A percentile compares a stretch with the other conserved stretches of the same genome.
Evolutionary conservation across 2,888 invertebrate genomes (phyloP).

Genomic region (Drosophila buzzatii): DNA sequence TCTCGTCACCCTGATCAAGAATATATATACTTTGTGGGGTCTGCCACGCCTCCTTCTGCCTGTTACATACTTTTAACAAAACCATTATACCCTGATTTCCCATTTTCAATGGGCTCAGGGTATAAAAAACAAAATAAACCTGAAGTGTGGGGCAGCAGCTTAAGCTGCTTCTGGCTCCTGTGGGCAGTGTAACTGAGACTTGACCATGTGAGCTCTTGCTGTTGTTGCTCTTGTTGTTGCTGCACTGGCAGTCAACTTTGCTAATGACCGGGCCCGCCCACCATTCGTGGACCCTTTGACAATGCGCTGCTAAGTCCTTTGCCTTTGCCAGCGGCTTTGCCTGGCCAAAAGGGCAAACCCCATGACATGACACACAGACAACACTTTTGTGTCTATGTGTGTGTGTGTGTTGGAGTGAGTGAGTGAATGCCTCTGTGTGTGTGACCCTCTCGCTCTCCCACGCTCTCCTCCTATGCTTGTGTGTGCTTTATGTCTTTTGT

Average conservation of each 20-base stretch:
- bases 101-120: too few relatives aligned
- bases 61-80: too few relatives aligned
- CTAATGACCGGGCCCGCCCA: constrained; percentile 69
- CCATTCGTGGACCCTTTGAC: constrained; percentile 57
- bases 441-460: background rate
- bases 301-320: constrained; percentile 56
- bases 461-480: background rate
- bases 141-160: constrained; percentile 21
- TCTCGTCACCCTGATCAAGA: too few relatives aligned
- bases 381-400: background rate
- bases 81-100: too few relatives aligned
- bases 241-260: constrained; percentile 68
- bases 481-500: constrained; percentile 54
- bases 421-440: constrained; percentile 13
- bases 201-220: constrained; percentile 44
- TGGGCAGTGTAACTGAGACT: constrained; percentile 57
- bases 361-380: constrained; percentile 25
- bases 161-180: constrained; percentile 10
- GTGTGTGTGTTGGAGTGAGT: background rate
- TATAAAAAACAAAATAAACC: constrained; percentile 54
- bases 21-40: too few relatives aligned
- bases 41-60: too few relatives aligned
- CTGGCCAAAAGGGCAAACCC: constrained; percentile 39
- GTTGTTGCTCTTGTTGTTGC: constrained; percentile 34
- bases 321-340: constrained; percentile 34